Base-by-base conservation (phyloP, 2,888 invertebrate species). In the Coelopa pilipes region DNA sequence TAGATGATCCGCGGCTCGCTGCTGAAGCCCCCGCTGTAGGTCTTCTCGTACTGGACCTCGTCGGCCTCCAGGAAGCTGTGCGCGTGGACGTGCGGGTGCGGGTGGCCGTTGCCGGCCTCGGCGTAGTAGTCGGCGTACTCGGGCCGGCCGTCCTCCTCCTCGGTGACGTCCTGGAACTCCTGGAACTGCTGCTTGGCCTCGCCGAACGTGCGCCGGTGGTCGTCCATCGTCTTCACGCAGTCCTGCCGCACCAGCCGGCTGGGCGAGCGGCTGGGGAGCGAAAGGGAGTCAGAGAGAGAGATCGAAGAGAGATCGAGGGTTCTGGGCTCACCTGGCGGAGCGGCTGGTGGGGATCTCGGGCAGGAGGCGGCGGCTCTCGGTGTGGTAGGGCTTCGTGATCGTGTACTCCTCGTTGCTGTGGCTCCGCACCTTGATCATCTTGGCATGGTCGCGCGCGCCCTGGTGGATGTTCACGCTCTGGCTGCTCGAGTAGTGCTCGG, bases 371-470 rank as follows among this genome's bases (percentile, higher is more conserved):
- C 87, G 81, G 49, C 79, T 85, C 77, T 87, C 87, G 9, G 80
- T 69, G 5, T 76, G 77, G 66, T 77, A 74, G 1, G 81, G 70
- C 72, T 87, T 84, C 47, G 80, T 83, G 53, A 86, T 84, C 13
- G 86, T 85, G 75, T 87, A 87, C 77, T 87, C 87, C 75, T 87
- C 87, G 75, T 87, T 87, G 79, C 87, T 87, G 76, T 87, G 87
- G 67, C 87, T 87, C 71, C 87, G 83, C 62, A 87, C 87, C 77
- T 87, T 87, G 46, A 87, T 87, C 87, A 87, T 87, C 80, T 87
- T 87, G 15, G 85, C 79, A 75, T 85, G 83, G 76, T 87, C 86
- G 0, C 85, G 82, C 11, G 82, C 78, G n/a, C n/a, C n/a, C 53
- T 85, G 83, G 72, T 86, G 86, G 4, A 85, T 85, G 45, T 86